These are phyloP conservation scores for Drosophila yakuba DNA, from an alignment of 1,140 invertebrate genomes.

Conservation along the genomic window DNA sequence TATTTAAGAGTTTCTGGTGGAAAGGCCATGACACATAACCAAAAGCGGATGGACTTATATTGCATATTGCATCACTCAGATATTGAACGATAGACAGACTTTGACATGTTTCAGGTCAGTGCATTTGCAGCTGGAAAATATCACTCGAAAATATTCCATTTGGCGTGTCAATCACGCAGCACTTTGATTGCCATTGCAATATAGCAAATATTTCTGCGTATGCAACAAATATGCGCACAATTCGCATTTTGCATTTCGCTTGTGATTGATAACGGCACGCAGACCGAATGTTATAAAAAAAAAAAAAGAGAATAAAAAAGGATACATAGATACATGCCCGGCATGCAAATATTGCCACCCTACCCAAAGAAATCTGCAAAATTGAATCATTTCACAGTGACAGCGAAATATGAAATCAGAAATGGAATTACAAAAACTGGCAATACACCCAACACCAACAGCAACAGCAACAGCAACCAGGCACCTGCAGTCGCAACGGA, in stretches of 20 bases:
- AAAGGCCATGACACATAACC: neutral
- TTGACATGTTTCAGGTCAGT: slow-evolving; percentile 42
- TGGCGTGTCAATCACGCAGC: slow-evolving; percentile 31
- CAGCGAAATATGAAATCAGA: slow-evolving; percentile 79
- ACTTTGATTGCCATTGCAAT: slow-evolving; percentile 49
- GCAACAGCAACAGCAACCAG: neutral
- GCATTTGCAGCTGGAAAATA: slow-evolving; percentile 41
- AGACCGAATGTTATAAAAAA: slow-evolving; percentile 9
- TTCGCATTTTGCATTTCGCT: slow-evolving; percentile 57
- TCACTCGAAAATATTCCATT: slow-evolving; percentile 49
- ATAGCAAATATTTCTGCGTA: slow-evolving; percentile 51
- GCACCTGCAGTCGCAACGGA: slow-evolving; percentile 59
- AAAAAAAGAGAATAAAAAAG: neutral
- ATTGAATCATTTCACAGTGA: slow-evolving; percentile 79
- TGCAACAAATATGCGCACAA: slow-evolving; percentile 59
- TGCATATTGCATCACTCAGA: neutral
- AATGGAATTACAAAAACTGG: slow-evolving; percentile 68
- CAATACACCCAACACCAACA: slow-evolving; percentile 5
- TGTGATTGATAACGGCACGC: slow-evolving; percentile 56
- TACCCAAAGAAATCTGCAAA: slow-evolving; percentile 63
- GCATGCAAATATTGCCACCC: slow-evolving; percentile 60
- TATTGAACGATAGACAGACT: slow-evolving; percentile 32
- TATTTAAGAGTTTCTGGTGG: too few species aligned
- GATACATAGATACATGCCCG: slow-evolving; percentile 33
- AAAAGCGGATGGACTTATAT: slow-evolving; percentile 27